These are phyloP conservation scores for Chloropsis cyanopogon DNA, from an alignment of 2,113 vertebrate genomes.

Conservation along the genomic window DNA sequence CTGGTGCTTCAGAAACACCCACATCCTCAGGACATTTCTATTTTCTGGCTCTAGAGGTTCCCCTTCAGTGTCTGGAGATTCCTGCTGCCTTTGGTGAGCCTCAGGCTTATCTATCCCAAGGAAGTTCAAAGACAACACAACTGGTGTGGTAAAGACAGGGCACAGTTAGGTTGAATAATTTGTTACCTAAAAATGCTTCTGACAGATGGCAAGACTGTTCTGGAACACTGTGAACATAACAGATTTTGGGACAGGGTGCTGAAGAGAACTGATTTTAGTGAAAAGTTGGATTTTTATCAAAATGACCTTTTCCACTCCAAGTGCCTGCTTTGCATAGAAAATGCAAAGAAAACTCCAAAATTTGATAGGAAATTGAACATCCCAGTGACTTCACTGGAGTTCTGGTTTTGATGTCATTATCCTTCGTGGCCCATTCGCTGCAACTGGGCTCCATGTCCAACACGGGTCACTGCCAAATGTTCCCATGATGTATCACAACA, in stretches of 20 bases:
- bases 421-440: neutral
- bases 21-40: neutral
- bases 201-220: slow-evolving; percentile 32
- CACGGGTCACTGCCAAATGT: neutral
- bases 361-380: neutral
- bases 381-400: neutral
- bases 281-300: slow-evolving; percentile 47
- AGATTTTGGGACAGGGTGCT: slow-evolving; percentile 47
- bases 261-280: slow-evolving; percentile 45
- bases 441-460: neutral
- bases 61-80: neutral
- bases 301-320: slow-evolving; percentile 36
- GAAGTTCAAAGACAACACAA: neutral
- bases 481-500: neutral
- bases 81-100: neutral
- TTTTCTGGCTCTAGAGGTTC: neutral
- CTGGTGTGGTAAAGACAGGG: neutral
- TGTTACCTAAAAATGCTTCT: slow-evolving; percentile 52
- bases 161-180: slow-evolving; percentile 40
- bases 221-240: slow-evolving; percentile 46
- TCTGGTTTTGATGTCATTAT: neutral
- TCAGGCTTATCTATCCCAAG: neutral
- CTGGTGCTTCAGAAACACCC: neutral
- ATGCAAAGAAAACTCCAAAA: neutral
- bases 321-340: slow-evolving; percentile 10